Percentiles rank a stretch among this genome's conserved stretches.
These are phyloP conservation scores for Rousettus madagascariensis DNA, from an alignment of 2,797 vertebrate genomes.

Conservation along the genomic window DNA sequence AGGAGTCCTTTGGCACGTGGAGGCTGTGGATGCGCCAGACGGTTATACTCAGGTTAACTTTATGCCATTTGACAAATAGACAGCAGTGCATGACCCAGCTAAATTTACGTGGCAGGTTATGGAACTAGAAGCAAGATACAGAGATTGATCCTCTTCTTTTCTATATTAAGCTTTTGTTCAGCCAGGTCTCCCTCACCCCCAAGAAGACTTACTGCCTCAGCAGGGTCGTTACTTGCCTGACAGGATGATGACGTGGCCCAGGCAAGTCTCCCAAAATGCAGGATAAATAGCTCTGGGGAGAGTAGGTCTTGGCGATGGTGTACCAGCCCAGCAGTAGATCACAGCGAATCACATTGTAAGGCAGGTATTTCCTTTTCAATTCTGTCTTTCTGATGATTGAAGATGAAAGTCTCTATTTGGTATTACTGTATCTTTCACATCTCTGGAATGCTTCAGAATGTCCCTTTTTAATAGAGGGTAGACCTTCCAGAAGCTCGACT, in stretches of 20 bases:
- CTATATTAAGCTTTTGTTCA: rapidly evolving
- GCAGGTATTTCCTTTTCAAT: background rate
- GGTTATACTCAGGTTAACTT: no score
- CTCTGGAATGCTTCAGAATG: background rate
- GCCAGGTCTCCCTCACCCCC: rapidly evolving
- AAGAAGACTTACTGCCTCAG: no score
- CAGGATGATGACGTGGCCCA: no score
- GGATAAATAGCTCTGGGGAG: background rate
- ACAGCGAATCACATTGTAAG: rapidly evolving
- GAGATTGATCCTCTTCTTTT: rapidly evolving
- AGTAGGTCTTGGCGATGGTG: background rate
- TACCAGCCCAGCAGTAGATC: no score
- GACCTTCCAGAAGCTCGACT: background rate
- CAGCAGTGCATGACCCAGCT: background rate
- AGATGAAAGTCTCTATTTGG: background rate
- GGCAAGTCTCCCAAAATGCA: background rate
- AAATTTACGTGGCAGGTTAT: background rate
- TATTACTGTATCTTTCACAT: background rate
- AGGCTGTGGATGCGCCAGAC: background rate
- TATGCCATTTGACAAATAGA: background rate
- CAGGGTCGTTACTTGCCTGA: background rate
- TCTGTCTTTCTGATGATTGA: background rate
- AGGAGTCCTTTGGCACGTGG: background rate
- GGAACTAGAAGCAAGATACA: background rate
- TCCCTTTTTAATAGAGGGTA: background rate